Percentiles rank a stretch among this genome's conserved stretches.
Evolutionary conservation across 2,888 invertebrate genomes (phyloP).

Genomic region (Calliscelio sp.): DNA sequence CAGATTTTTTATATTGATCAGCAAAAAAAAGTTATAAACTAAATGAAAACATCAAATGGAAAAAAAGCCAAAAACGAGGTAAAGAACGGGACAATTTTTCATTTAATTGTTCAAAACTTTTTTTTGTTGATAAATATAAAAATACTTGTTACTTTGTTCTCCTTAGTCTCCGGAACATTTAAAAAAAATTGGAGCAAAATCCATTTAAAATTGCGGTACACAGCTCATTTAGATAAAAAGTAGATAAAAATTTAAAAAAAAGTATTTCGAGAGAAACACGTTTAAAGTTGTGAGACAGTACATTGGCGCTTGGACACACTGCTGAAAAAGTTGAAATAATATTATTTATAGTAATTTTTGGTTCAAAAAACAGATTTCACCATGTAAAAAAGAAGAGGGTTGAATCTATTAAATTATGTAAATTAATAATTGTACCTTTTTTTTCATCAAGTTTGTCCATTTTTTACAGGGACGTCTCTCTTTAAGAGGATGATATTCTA

Average conservation of each 20-base stretch:
- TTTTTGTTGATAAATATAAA: constrained; percentile 23
- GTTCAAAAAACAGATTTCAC: constrained; percentile 5
- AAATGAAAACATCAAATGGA: too few species aligned
- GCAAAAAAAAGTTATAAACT: constrained; percentile 18
- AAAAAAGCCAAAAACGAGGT: constrained; percentile 34
- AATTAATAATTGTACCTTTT: constrained; percentile 6
- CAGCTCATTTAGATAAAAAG: too few species aligned
- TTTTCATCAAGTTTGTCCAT: constrained; percentile 8
- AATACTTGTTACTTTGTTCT: constrained; percentile 35
- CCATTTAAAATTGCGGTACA: too few species aligned
- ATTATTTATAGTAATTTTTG: not conserved
- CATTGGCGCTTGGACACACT: too few species aligned
- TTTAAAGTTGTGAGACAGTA: too few species aligned
- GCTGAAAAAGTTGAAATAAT: too few species aligned
- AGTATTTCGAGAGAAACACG: too few species aligned
- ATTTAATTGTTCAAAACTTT: constrained; percentile 38
- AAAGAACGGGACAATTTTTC: constrained; percentile 29
- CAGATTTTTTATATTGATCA: constrained; percentile 27
- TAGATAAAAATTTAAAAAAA: too few species aligned
- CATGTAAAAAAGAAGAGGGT: constrained; percentile 22
- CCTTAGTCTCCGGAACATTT: not conserved
- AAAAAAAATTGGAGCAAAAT: too few species aligned
- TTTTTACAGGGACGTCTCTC: constrained; percentile 12
- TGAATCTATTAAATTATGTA: constrained; percentile 8
- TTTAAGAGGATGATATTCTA: too few species aligned